phyloP scores from a whole-genome alignment of 2,797 vertebrate species.

The Aeoliscus strigatus region DNA sequence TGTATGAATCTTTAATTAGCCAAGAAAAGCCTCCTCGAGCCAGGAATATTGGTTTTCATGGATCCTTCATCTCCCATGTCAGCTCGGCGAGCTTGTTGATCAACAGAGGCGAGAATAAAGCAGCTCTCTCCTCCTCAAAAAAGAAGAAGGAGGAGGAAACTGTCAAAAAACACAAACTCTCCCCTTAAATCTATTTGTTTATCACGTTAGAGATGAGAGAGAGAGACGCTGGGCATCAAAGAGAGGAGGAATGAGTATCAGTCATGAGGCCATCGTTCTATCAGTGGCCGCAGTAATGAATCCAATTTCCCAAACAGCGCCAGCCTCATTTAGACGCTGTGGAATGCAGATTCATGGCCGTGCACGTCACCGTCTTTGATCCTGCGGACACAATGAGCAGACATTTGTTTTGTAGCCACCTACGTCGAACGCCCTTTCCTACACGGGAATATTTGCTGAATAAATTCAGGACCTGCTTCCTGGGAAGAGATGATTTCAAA shows the following conservation, averaged over 20 bases:
- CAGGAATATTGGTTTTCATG: slow-evolving; percentile 18
- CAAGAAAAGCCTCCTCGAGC: slow-evolving; percentile 38
- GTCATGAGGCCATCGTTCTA: slow-evolving; percentile 58
- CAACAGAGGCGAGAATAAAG: slow-evolving; percentile 34
- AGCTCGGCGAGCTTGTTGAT: slow-evolving; percentile 25
- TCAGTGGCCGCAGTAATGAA: slow-evolving; percentile 62
- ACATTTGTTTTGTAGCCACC: slow-evolving; percentile 52
- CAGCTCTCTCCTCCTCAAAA: slow-evolving; percentile 16
- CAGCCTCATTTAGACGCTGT: slow-evolving; percentile 48
- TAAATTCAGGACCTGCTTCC: slow-evolving; percentile 1
- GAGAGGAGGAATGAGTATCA: slow-evolving; percentile 50
- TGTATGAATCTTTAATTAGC: slow-evolving; percentile 62
- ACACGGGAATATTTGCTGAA: slow-evolving; percentile 21
- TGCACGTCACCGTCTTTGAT: slow-evolving; percentile 31
- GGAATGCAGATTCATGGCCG: slow-evolving; percentile 53
- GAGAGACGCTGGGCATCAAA: slow-evolving; percentile 36
- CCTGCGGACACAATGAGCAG: too few relatives aligned
- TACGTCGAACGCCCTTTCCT: slow-evolving; percentile 34
- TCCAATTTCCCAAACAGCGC: slow-evolving; percentile 54
- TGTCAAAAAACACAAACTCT: slow-evolving; percentile 38
- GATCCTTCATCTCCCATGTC: slow-evolving; percentile 25
- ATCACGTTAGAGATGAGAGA: slow-evolving; percentile 35
- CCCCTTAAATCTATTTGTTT: slow-evolving; percentile 30
- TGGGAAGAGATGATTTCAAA: too few relatives aligned
- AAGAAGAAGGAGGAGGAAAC: slow-evolving; percentile 3